Conservation (phyloP, 2,888 invertebrate species). For the Hedya salicella region DNA sequence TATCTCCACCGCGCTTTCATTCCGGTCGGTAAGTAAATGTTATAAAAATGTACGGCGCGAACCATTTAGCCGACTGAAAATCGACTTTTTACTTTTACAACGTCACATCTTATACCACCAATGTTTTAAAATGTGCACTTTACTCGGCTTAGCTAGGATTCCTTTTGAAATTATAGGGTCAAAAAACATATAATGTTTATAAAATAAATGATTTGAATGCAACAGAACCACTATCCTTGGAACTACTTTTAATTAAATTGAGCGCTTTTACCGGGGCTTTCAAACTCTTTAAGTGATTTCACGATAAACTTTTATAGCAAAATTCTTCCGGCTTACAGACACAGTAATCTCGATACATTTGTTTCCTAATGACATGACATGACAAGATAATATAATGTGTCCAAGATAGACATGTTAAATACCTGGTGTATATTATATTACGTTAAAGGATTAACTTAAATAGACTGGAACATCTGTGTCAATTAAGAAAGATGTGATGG, state of each 20-base stretch:
- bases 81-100: constrained; percentile 6
- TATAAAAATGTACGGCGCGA: constrained; percentile 40
- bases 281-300: constrained; percentile 70
- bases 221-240: constrained; percentile 43
- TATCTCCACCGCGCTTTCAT: constrained; percentile 37
- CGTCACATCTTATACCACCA: not conserved
- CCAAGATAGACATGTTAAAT: no score
- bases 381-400: no score
- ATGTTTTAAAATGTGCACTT: not conserved
- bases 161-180: not conserved
- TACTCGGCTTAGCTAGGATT: not conserved
- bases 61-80: constrained; percentile 35
- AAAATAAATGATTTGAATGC: constrained; percentile 18
- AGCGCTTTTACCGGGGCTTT: constrained; percentile 64
- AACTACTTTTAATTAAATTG: constrained; percentile 72
- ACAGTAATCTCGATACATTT: constrained; percentile 1
- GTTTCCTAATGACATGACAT: not conserved
- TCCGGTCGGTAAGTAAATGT: constrained; percentile 42
- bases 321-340: constrained; percentile 30
- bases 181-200: constrained; percentile 1
- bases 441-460: no score
- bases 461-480: no score
- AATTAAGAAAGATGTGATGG: no score
- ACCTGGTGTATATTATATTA: no score
- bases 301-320: constrained; percentile 67